Conservation (phyloP, 2,888 invertebrate genomes). For the Pyralis farinalis region DNA sequence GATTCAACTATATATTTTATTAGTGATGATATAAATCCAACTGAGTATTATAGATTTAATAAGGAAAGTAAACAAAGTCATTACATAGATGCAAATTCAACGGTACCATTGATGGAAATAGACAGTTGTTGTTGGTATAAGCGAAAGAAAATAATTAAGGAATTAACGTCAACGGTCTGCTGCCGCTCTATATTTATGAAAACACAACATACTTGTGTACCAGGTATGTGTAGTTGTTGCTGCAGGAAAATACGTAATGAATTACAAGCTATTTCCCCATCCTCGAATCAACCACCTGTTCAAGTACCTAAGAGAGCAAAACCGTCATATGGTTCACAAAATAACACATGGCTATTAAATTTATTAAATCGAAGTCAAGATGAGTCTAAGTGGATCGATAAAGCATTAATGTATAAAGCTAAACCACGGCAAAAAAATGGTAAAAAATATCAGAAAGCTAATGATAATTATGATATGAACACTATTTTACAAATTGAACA, state of each 20-base stretch:
- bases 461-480: no score
- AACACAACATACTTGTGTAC: conserved; percentile 21
- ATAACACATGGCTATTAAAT: no score
- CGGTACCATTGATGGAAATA: not conserved
- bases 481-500: no score
- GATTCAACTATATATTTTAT: not conserved
- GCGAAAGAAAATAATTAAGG: conserved; percentile 21
- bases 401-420: no score
- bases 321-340: no score
- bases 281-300: not conserved
- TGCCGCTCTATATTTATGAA: conserved; percentile 23
- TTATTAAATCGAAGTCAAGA: no score
- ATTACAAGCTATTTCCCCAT: not conserved
- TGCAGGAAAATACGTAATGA: conserved; percentile 18
- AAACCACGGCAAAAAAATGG: no score
- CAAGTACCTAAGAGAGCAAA: not conserved
- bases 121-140: conserved; percentile 36
- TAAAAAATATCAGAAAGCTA: no score
- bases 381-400: no score
- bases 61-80: not conserved
- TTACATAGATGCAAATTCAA: not conserved
- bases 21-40: not conserved
- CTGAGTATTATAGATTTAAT: not conserved
- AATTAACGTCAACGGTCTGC: conserved; percentile 11
- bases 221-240: conserved; percentile 27